Evolutionary conservation across 1,140 invertebrate genomes (phyloP), one percentile per base, ranked within the genome.

Genomic region (Camponotus pennsylvanicus): DNA sequence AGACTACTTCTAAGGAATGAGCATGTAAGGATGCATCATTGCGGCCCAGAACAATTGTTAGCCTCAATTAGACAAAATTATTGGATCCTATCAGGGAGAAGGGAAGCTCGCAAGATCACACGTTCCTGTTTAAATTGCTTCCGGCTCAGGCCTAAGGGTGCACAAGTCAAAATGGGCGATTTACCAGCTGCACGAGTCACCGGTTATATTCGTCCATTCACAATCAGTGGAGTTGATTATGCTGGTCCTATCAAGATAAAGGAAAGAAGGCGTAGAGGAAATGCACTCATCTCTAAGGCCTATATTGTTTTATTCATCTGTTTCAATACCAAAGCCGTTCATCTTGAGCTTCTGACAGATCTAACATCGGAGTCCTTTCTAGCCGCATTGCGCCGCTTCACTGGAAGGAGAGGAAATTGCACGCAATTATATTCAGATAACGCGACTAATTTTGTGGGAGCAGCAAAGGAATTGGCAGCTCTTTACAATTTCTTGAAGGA

Each of bases 381-480:
- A 5, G 37, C 57, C 0, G 18, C 55, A 0, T n/a, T 78, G 15
- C 18, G 15, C 3, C 7, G 75, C 1, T 78, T 78, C 8, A 37
- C 8, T 1, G 15, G 45, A 0, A 27, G 76, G 18, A 45, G 63
- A 13, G 76, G 76, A 4, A 1, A 37, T 1, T 66, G 42, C 5
- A 1, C 42, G 0, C 57, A 13, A 0, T 37, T 79, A 6, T 42
- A 13, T 0, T 79, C 63, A 0, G 63, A 79, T 13, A 79, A 79
- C 1, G 76, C 42, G 0, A 67, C 45, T 1, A 79, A 79, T 5
- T 79, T 79, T 15, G 61, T 52, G 1, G 76, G 76, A 6, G 63
- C 76, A 15, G 15, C 32, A 0, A 1, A 27, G 8, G 27, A 67
- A 2, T 32, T 66, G 1, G 11, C 37, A 2, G 76, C 66, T 1